Evolutionary conservation across 2,113 vertebrate species (phyloP).

Genomic region (Otocyon megalotis): DNA sequence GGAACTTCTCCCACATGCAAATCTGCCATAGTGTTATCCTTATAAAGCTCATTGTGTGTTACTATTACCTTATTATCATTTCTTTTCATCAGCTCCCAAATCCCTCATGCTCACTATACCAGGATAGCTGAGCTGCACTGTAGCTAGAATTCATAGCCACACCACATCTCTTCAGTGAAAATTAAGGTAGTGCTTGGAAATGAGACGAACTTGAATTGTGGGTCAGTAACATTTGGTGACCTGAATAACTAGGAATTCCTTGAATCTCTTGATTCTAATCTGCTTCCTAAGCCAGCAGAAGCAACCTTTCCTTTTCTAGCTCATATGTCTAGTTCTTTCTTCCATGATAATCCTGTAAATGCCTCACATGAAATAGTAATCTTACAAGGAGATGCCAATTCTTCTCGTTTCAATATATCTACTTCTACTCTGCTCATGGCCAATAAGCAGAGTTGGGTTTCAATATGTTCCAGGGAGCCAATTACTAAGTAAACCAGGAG

Average conservation of each 20-base stretch:
- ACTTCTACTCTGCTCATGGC: constrained; percentile 16
- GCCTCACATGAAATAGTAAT: not conserved
- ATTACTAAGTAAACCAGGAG: constrained; percentile 13
- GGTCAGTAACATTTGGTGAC: not conserved
- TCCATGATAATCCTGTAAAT: not conserved
- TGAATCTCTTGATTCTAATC: not conserved
- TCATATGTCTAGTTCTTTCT: not conserved
- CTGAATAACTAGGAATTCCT: not conserved
- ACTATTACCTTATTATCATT: not conserved
- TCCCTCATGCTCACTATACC: not conserved
- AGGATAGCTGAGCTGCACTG: not conserved
- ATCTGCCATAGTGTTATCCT: not conserved
- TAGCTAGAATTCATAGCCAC: not conserved
- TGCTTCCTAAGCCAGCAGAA: not conserved
- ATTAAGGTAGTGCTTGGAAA: not conserved
- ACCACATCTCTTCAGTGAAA: not conserved
- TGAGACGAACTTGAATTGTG: not conserved
- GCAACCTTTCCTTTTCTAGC: not conserved
- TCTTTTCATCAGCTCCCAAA: not conserved
- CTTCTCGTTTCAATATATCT: constrained; percentile 20
- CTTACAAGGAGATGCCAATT: not conserved
- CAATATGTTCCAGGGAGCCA: not conserved
- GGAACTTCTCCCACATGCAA: not conserved
- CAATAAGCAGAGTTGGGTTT: not conserved
- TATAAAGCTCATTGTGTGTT: not conserved